Base-by-base conservation (phyloP, 2,888 invertebrate species). In the Epicampocera succincta region DNA sequence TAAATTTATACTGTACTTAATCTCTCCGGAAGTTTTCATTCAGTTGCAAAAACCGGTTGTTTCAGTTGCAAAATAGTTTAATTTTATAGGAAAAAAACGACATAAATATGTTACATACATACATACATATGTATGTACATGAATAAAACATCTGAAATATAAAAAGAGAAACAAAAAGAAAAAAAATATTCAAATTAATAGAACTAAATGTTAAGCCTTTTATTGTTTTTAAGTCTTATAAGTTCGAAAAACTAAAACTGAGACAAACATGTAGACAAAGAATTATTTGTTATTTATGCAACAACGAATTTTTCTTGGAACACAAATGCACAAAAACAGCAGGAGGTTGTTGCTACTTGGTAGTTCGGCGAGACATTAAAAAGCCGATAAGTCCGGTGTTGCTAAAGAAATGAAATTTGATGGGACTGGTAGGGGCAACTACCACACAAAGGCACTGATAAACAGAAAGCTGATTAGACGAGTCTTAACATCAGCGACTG, bases 51-150 rank as follows among this genome's bases (percentile, higher is more conserved):
- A 61, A 15, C 52, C 25, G 38, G 52, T 54, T 61, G 33, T 52
- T 58, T 13, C 48, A 68, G 58, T 50, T 68, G 66, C 61, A 76
- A 76, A 54, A 58, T 48, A 17, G 15, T 56, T 48, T 17, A 38
- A 61, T 9, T 61, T 61, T 46, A 6, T 44, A 46, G n/a, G 17
- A 15, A 48, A n/a, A 72, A 50, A 58, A 58, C n/a, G n/a, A n/a
- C n/a, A n/a, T n/a, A n/a, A n/a, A n/a, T n/a, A n/a, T n/a, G n/a
- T n/a, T 25, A 25, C 25, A 25, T 5, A 25, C 25, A 25, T 25
- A 25, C 25, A 25, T 25, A 25, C 25, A 5, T 3, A 2, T 25
- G 5, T 25, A 5, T 25, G 25, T 25, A 25, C 25, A 25, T 25
- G 5, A 25, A 25, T 25, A 25, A 48, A 54, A 38, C 11, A 61